phyloP scores from a whole-genome alignment of 2,113 vertebrate genomes.

The Scomber scombrus region DNA sequence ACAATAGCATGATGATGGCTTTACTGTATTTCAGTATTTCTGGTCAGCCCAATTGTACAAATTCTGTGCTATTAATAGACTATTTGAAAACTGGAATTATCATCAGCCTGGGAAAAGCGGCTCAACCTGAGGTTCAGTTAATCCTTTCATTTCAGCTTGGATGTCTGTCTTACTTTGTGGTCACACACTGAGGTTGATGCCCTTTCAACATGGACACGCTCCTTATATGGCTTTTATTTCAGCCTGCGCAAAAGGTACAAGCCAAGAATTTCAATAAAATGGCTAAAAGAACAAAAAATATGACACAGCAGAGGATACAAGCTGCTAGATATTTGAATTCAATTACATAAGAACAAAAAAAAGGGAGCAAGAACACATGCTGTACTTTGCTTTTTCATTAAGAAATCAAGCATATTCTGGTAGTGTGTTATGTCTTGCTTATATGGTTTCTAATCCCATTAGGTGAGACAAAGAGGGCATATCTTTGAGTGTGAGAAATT shows the following conservation, averaged over 20 bases:
- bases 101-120: slow-evolving; percentile 45
- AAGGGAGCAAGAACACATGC: not conserved
- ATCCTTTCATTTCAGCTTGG: slow-evolving; percentile 48
- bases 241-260: slow-evolving; percentile 2
- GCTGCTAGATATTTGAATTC: not conserved
- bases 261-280: slow-evolving; percentile 1
- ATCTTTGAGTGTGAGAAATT: not conserved
- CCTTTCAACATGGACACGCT: slow-evolving; percentile 41
- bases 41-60: slow-evolving; percentile 32
- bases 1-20: slow-evolving; percentile 38
- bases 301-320: slow-evolving; percentile 12
- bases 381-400: not conserved
- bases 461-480: slow-evolving; percentile 8
- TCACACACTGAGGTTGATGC: slow-evolving; percentile 28
- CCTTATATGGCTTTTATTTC: not conserved
- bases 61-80: slow-evolving; percentile 33
- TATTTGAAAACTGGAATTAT: slow-evolving; percentile 24
- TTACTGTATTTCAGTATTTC: slow-evolving; percentile 35
- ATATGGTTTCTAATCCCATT: not conserved
- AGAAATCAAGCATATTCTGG: not conserved
- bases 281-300: not conserved
- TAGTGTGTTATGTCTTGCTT: slow-evolving; percentile 1
- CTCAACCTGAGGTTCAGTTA: slow-evolving; percentile 34
- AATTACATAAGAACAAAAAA: slow-evolving; percentile 16
- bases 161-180: slow-evolving; percentile 44